phyloP scores from a whole-genome alignment of 2,888 invertebrate genomes.

The Stenodera caucasica region DNA sequence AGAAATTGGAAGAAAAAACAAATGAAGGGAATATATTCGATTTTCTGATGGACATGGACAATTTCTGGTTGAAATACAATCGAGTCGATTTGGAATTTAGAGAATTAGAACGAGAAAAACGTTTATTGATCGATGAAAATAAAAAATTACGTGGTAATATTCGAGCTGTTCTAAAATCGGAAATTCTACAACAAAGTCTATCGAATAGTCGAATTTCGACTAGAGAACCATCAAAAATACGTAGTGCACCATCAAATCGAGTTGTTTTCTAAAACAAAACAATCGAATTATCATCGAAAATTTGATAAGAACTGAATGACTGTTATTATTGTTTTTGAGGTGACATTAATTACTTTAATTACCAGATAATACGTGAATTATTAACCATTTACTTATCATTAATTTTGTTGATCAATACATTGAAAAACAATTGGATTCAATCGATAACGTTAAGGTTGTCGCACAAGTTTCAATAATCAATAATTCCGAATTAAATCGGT shows the following conservation, averaged over 20 bases:
- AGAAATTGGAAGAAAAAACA: slow-evolving; percentile 19
- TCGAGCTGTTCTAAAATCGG: slow-evolving; percentile 50
- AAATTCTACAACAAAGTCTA: slow-evolving; percentile 38
- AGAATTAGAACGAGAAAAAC: slow-evolving; percentile 56
- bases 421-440: too few species aligned
- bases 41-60: slow-evolving; percentile 51
- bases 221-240: slow-evolving; percentile 35
- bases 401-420: too few species aligned
- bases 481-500: too few species aligned
- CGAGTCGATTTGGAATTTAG: slow-evolving; percentile 52
- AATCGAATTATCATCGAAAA: too few species aligned
- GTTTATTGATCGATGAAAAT: slow-evolving; percentile 56
- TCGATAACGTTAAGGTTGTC: too few species aligned
- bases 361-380: too few species aligned
- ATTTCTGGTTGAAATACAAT: slow-evolving; percentile 60
- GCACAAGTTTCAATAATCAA: too few species aligned
- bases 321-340: too few species aligned
- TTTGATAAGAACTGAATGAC: too few species aligned
- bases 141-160: slow-evolving; percentile 51
- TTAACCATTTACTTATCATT: too few species aligned
- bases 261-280: background rate
- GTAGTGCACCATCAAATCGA: slow-evolving; percentile 21
- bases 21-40: slow-evolving; percentile 29
- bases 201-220: slow-evolving; percentile 38
- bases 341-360: too few species aligned